These are phyloP conservation scores for Rhegmatorhina hoffmannsi DNA, from an alignment of 2,113 vertebrate species.

Conservation along the genomic window DNA sequence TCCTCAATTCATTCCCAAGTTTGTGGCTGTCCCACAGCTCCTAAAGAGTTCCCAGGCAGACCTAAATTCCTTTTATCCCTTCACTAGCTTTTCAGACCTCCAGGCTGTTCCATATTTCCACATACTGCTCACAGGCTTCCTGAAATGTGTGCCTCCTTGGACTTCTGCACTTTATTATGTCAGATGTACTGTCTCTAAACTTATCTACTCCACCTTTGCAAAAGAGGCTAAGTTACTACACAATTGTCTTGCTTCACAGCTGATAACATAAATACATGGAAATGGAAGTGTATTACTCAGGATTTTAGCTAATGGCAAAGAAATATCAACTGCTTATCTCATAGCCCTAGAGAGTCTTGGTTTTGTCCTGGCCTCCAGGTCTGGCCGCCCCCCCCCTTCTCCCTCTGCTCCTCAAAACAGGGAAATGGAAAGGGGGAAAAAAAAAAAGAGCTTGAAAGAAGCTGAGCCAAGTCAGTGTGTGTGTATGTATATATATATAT, in stretches of 20 bases:
- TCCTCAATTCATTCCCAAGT: not conserved
- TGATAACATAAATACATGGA: not conserved
- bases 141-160: not conserved
- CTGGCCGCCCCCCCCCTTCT: too few species aligned
- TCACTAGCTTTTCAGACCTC: not conserved
- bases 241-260: not conserved
- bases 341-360: not conserved
- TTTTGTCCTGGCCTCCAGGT: too few species aligned
- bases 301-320: not conserved
- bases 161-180: not conserved
- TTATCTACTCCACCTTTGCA: not conserved
- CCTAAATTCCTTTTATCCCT: not conserved
- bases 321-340: not conserved
- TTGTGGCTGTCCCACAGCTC: fast-evolving
- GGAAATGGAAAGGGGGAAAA: too few species aligned
- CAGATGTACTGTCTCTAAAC: not conserved
- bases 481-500: too few species aligned
- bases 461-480: too few species aligned
- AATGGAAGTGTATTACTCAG: not conserved
- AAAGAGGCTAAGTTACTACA: not conserved
- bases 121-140: not conserved
- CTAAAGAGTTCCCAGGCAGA: not conserved
- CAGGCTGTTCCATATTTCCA: not conserved
- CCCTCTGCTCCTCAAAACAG: too few species aligned
- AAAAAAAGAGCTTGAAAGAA: too few species aligned